Evolutionary conservation across 2,888 invertebrate species (phyloP).

Genomic region (Peribatodes rhomboidaria): DNA sequence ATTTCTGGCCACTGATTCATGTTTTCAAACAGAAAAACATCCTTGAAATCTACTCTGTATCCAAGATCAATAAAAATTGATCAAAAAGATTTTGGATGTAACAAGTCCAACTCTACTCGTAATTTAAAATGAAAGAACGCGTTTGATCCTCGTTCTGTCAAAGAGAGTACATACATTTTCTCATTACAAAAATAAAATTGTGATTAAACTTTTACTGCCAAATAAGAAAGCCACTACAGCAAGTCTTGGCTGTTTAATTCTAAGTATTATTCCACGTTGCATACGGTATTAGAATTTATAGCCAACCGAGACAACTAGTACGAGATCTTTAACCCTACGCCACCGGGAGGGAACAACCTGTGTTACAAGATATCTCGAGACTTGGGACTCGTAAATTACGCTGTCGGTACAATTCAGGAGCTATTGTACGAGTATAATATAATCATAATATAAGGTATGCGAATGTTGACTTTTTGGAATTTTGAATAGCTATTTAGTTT

Average conservation of each 20-base stretch:
- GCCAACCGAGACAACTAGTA: constrained; percentile 22
- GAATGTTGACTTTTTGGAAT: background rate
- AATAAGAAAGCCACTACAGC: background rate
- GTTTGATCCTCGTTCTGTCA: constrained; percentile 7
- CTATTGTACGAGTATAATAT: background rate
- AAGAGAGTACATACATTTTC: background rate
- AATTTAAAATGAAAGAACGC: constrained; percentile 1
- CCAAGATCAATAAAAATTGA: constrained; percentile 1
- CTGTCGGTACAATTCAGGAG: constrained; percentile 5
- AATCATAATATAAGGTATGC: background rate
- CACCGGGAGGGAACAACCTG: constrained; percentile 5
- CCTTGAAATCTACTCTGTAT: background rate
- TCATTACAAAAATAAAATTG: background rate
- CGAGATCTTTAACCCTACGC: constrained; percentile 30
- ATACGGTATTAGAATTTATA: constrained; percentile 15
- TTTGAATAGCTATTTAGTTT: too few relatives aligned
- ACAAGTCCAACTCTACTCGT: constrained; percentile 4
- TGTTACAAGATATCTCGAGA: background rate
- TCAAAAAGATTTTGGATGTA: background rate
- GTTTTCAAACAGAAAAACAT: background rate
- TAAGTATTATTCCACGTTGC: constrained; percentile 17
- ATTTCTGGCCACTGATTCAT: background rate
- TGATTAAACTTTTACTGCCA: constrained; percentile 9
- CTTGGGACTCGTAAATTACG: constrained; percentile 23
- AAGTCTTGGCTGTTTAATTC: constrained; percentile 8